A percentile compares a stretch with the other conserved stretches of the same genome.
Conservation (phyloP, 2,888 invertebrate species). For the Thumatha senex region DNA sequence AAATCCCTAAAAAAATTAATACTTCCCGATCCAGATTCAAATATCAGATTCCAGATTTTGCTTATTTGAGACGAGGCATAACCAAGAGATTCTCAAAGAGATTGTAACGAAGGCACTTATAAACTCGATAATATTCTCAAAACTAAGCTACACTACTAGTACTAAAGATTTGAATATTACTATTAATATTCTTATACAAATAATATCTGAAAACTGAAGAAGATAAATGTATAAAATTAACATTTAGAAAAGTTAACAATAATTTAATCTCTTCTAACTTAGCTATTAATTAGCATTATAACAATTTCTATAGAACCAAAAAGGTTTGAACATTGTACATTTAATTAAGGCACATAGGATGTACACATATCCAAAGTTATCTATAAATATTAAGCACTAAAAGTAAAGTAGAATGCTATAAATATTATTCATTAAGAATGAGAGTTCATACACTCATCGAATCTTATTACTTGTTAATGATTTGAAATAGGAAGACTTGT, state of each 20-base stretch:
- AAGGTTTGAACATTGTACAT: slow-evolving; percentile 75
- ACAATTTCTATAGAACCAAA: slow-evolving; percentile 75
- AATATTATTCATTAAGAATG: slow-evolving; percentile 52
- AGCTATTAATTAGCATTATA: slow-evolving; percentile 71
- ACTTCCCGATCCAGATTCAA: slow-evolving; percentile 30
- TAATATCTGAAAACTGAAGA: slow-evolving; percentile 45
- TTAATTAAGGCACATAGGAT: slow-evolving; percentile 79
- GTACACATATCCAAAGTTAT: slow-evolving; percentile 60
- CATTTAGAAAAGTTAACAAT: slow-evolving; percentile 81
- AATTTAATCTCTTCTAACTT: slow-evolving; percentile 81
- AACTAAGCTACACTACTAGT: slow-evolving; percentile 48
- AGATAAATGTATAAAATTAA: slow-evolving; percentile 67
- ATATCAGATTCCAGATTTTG: too few relatives aligned
- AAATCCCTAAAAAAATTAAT: slow-evolving; percentile 20
- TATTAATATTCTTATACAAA: slow-evolving; percentile 37
- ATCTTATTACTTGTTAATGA: slow-evolving; percentile 34
- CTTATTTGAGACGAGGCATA: slow-evolving; percentile 32
- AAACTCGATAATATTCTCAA: slow-evolving; percentile 47
- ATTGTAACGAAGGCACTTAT: slow-evolving; percentile 66
- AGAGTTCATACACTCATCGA: slow-evolving; percentile 66
- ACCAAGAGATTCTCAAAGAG: slow-evolving; percentile 71
- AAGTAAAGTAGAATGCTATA: slow-evolving; percentile 67
- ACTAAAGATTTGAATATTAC: slow-evolving; percentile 50
- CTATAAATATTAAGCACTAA: slow-evolving; percentile 78
- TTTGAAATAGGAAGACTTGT: slow-evolving; percentile 62